Conservation (phyloP, 2,113 vertebrate species). For the Gallinago media region DNA sequence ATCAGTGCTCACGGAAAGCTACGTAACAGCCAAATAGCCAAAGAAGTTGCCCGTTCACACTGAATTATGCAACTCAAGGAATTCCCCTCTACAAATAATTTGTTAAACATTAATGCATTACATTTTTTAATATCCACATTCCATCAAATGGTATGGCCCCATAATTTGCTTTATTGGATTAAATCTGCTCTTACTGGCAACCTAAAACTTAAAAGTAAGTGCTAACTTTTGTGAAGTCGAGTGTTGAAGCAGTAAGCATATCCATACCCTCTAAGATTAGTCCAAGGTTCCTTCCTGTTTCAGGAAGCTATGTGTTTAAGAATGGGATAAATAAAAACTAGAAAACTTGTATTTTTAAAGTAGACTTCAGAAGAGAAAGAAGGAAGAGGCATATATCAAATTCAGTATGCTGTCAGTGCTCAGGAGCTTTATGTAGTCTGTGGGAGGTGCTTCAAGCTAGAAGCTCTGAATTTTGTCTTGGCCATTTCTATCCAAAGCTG, state of each 20-base stretch:
- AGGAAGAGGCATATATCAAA: neutral
- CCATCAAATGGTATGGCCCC: neutral
- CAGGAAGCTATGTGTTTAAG: neutral
- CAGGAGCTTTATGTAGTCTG: neutral
- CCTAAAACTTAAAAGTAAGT: neutral
- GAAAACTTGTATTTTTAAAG: neutral
- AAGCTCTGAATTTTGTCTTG: neutral
- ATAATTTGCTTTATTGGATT: neutral
- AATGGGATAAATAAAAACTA: neutral
- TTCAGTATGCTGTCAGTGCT: neutral
- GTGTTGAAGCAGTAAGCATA: neutral
- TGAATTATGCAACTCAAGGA: conserved; percentile 43
- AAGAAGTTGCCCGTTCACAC: neutral
- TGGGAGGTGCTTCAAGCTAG: neutral
- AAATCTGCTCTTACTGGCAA: neutral
- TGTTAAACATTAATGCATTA: neutral
- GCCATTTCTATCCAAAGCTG: neutral
- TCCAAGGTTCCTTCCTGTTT: neutral
- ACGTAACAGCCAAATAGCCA: neutral
- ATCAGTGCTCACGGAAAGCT: neutral
- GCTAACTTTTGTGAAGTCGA: neutral
- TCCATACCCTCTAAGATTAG: neutral
- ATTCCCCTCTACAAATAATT: neutral
- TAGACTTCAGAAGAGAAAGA: neutral
- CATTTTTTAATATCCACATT: neutral